phyloP scores from a whole-genome alignment of 2,888 invertebrate species.

The Psylliodes chrysocephalus region DNA sequence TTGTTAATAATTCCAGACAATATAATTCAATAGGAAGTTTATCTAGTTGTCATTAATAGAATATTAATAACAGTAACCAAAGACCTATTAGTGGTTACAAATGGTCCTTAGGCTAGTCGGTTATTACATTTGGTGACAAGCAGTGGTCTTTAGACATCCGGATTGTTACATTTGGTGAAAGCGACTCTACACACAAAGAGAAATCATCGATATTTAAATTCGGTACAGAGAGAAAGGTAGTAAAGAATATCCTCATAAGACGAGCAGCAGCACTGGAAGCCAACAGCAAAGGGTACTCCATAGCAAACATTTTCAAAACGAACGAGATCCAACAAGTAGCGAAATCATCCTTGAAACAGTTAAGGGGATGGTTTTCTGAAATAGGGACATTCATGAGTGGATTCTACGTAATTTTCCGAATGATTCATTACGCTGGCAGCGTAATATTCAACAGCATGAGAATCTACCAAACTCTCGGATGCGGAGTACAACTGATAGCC shows the following conservation, averaged over 20 bases:
- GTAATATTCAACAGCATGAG: slow-evolving; percentile 31
- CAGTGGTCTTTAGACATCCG: too few relatives aligned
- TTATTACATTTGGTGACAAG: too few relatives aligned
- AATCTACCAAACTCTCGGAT: slow-evolving; percentile 32
- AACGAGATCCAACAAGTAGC: slow-evolving; percentile 35
- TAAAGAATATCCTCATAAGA: slow-evolving; percentile 38
- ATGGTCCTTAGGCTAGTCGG: too few relatives aligned
- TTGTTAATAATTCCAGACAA: too few relatives aligned
- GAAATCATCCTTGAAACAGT: slow-evolving; percentile 26
- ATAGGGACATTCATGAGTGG: slow-evolving; percentile 24
- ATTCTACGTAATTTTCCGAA: slow-evolving; percentile 34
- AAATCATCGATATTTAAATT: slow-evolving; percentile 22
- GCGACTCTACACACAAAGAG: slow-evolving; percentile 41
- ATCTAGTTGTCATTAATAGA: too few relatives aligned
- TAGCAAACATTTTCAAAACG: slow-evolving; percentile 29
- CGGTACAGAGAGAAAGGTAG: slow-evolving; percentile 32
- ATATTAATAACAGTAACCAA: too few relatives aligned
- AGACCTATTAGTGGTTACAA: too few relatives aligned
- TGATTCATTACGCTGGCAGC: slow-evolving; percentile 14
- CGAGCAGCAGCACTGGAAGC: slow-evolving; percentile 34
- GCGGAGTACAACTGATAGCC: slow-evolving; percentile 29
- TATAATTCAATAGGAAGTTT: too few relatives aligned
- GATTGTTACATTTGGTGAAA: too few relatives aligned
- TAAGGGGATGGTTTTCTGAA: slow-evolving; percentile 36
- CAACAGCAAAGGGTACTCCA: slow-evolving; percentile 29